phyloP scores from a whole-genome alignment of 2,888 invertebrate genomes.

The Torymus texanus region DNA sequence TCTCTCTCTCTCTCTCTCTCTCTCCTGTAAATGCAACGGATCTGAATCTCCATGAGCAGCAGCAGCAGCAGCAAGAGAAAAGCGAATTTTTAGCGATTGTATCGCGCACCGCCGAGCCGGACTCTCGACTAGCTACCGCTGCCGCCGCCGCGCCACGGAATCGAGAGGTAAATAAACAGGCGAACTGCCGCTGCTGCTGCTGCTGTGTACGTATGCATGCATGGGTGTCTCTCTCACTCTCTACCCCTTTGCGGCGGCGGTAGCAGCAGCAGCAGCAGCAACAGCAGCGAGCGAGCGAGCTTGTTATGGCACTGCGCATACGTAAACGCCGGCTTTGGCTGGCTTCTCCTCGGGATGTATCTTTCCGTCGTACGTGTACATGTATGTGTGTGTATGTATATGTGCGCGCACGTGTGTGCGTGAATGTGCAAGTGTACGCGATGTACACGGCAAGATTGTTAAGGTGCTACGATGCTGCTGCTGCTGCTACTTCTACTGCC shows the following conservation, averaged over 20 bases:
- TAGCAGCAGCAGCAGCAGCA: constrained; percentile 6
- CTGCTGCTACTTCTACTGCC: constrained; percentile 9
- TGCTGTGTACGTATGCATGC: constrained; percentile 16
- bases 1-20: background rate
- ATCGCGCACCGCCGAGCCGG: constrained; percentile 45
- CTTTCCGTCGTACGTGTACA: constrained; percentile 21
- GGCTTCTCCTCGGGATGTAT: constrained; percentile 38
- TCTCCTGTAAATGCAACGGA: constrained; percentile 11
- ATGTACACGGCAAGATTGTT: constrained; percentile 29
- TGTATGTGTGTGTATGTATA: background rate
- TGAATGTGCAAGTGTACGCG: background rate
- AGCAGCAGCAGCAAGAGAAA: constrained; percentile 10
- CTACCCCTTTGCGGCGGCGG: background rate
- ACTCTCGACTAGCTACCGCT: constrained; percentile 1
- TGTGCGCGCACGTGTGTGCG: background rate
- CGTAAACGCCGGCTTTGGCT: constrained; percentile 22
- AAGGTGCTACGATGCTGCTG: background rate
- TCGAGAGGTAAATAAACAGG: constrained; percentile 52
- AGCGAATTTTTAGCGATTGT: constrained; percentile 46
- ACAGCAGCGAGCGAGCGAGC: constrained; percentile 7
- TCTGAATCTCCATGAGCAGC: constrained; percentile 14
- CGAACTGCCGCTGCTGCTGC: background rate
- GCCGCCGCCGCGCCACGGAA: background rate
- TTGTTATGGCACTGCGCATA: constrained; percentile 46
- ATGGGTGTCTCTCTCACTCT: background rate